phyloP scores from a whole-genome alignment of 2,113 vertebrate species.

The Oophaga pumilio region DNA sequence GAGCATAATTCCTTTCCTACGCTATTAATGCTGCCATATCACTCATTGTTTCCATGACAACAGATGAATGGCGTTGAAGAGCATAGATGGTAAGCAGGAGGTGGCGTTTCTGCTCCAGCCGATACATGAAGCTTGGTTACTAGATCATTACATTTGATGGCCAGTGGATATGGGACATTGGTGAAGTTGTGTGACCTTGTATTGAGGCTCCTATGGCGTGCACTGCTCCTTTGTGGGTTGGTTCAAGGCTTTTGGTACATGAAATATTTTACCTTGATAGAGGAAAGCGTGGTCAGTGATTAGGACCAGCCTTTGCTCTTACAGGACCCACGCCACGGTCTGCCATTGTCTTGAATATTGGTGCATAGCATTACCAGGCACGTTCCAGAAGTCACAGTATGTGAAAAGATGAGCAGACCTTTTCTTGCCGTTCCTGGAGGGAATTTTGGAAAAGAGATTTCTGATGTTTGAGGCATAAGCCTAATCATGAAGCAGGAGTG shows the following conservation, averaged over 20 bases:
- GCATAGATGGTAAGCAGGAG: not conserved
- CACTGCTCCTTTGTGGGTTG: not conserved
- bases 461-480: too few species aligned
- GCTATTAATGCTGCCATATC: not conserved
- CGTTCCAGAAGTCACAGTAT: too few species aligned
- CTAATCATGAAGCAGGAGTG: too few species aligned
- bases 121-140: not conserved
- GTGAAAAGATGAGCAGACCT: too few species aligned
- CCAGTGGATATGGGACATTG: not conserved
- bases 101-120: not conserved
- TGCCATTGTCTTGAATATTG: not conserved
- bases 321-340: not conserved
- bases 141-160: not conserved
- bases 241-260: not conserved
- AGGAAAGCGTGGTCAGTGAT: too few species aligned
- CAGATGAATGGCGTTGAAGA: not conserved
- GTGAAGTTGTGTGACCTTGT: not conserved
- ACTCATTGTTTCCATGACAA: slow-evolving; percentile 1
- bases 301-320: too few species aligned
- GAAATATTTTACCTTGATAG: not conserved
- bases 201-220: not conserved
- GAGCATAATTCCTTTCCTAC: not conserved
- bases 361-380: too few species aligned
- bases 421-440: too few species aligned
- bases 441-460: too few species aligned